These are phyloP conservation scores for Zaprionus africanus DNA, from an alignment of 1,140 invertebrate species.

Conservation along the genomic window DNA sequence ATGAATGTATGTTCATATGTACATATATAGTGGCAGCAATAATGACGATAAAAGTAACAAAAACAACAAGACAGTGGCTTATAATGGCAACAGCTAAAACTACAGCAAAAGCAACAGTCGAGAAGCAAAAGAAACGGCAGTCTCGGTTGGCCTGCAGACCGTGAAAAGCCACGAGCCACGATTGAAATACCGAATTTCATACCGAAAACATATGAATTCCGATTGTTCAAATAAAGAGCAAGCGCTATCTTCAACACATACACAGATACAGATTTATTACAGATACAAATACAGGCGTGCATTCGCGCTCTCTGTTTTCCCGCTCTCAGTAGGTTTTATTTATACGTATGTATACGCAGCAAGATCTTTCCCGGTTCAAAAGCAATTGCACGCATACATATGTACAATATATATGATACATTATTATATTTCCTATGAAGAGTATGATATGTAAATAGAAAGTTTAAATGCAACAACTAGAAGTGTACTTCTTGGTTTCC, in stretches of 20 bases:
- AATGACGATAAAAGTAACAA: conserved; percentile 16
- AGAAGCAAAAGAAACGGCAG: conserved; percentile 76
- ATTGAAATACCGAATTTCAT: conserved; percentile 83
- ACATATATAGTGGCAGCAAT: conserved; percentile 13
- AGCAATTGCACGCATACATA: no score
- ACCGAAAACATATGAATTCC: conserved; percentile 78
- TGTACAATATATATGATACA: no score
- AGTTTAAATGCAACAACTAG: no score
- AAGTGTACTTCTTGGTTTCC: no score
- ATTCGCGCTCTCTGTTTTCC: not conserved
- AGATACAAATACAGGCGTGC: conserved; percentile 3
- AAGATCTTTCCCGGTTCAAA: not conserved
- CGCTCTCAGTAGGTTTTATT: not conserved
- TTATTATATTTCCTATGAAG: no score
- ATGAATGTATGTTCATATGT: not conserved
- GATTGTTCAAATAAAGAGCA: conserved; percentile 72
- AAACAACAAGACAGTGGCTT: conserved; percentile 31
- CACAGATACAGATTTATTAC: conserved; percentile 2
- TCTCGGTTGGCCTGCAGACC: conserved; percentile 80
- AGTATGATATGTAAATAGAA: no score
- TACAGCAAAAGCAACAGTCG: conserved; percentile 59
- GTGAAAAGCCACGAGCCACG: conserved; percentile 83
- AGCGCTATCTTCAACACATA: conserved; percentile 53
- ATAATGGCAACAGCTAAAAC: conserved; percentile 22
- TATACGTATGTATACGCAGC: not conserved